These are phyloP conservation scores for Ailuropoda melanoleuca DNA, from an alignment of 2,113 vertebrate genomes.

Conservation along the genomic window DNA sequence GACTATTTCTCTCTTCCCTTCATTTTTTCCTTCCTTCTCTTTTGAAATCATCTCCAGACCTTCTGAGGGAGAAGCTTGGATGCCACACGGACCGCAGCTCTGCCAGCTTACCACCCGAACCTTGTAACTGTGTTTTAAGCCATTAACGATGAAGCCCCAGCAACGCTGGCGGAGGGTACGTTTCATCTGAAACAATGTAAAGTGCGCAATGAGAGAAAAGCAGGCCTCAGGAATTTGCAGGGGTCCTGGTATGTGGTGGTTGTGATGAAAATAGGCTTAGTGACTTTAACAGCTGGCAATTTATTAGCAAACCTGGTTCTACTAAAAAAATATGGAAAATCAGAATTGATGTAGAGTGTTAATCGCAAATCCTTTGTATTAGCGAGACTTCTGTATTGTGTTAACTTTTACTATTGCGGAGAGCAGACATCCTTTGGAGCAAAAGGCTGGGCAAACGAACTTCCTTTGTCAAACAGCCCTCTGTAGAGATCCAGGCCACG, in stretches of 20 bases:
- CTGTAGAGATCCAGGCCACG: background rate
- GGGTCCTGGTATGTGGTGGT: slow-evolving; percentile 66
- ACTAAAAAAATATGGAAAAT: slow-evolving; percentile 81
- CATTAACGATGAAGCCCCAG: slow-evolving; percentile 41
- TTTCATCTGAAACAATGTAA: slow-evolving; percentile 75
- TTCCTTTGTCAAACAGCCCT: background rate
- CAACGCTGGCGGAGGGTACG: background rate
- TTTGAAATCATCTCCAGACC: slow-evolving; percentile 53
- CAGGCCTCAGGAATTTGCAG: slow-evolving; percentile 73
- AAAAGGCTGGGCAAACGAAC: background rate
- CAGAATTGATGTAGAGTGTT: slow-evolving; percentile 74
- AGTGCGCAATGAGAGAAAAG: slow-evolving; percentile 67
- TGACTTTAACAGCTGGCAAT: slow-evolving; percentile 82
- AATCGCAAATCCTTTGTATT: slow-evolving; percentile 79
- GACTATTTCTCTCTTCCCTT: background rate
- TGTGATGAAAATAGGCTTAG: slow-evolving; percentile 82
- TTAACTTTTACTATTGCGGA: slow-evolving; percentile 70
- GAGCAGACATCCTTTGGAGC: slow-evolving; percentile 58
- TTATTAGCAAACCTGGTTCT: slow-evolving; percentile 78
- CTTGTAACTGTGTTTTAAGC: slow-evolving; percentile 70
- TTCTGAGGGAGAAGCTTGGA: slow-evolving; percentile 50
- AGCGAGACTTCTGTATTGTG: slow-evolving; percentile 75
- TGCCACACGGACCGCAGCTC: slow-evolving; percentile 42
- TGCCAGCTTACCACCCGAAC: slow-evolving; percentile 48
- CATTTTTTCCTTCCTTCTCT: background rate